Conservation (phyloP, 2,113 vertebrate species). For the Grammomys surdaster region DNA sequence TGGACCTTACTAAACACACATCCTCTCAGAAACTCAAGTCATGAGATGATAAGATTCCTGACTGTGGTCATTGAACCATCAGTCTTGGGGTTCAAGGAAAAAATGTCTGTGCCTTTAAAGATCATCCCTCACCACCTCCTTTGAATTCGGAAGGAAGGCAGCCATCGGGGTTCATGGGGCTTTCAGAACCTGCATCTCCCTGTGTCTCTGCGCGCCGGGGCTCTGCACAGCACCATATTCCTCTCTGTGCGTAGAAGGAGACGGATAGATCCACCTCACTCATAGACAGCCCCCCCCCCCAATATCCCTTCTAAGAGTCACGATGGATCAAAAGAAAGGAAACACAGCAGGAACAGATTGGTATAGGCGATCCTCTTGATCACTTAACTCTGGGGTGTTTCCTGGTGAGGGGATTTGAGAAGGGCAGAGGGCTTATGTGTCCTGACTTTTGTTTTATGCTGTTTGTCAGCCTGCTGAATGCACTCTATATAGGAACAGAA, state of each 20-base stretch:
- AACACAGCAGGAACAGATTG: background rate
- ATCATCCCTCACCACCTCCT: background rate
- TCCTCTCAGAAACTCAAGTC: background rate
- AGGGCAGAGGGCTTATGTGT: background rate
- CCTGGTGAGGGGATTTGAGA: background rate
- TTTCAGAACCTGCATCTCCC: background rate
- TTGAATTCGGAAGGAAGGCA: background rate
- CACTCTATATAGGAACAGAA: background rate
- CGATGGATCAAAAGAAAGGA: background rate
- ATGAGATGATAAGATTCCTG: background rate
- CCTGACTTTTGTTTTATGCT: background rate
- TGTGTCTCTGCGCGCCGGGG: background rate
- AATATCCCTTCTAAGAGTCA: background rate
- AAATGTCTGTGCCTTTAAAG: background rate
- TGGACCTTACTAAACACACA: background rate
- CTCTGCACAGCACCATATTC: background rate
- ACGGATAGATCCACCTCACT: background rate
- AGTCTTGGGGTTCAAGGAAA: background rate
- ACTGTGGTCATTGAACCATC: background rate
- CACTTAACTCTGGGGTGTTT: background rate
- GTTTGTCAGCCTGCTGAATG: conserved; percentile 37
- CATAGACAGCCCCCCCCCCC: background rate
- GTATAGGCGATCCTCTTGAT: background rate
- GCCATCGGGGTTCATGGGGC: fast-evolving
- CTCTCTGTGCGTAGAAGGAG: background rate